Evolutionary conservation across 2,113 vertebrate genomes (phyloP).

Genomic region (Tachuris rubrigastra): DNA sequence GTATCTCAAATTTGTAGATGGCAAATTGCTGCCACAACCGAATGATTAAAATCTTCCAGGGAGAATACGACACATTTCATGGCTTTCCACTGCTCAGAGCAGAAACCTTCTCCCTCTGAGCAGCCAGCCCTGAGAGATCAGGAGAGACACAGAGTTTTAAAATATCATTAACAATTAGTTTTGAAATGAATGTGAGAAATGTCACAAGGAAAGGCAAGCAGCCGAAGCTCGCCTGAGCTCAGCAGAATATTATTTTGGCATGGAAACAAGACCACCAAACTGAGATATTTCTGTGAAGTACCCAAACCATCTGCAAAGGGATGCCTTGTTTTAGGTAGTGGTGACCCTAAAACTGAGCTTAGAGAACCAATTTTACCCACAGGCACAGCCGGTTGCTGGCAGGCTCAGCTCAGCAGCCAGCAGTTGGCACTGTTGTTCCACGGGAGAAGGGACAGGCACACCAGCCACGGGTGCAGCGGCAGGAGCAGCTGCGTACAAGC

Average conservation of each 20-base stretch:
- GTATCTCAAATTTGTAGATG: neutral
- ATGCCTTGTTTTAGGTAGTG: neutral
- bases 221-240: neutral
- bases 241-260: neutral
- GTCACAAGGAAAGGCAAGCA: fast-evolving
- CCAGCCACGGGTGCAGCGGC: neutral
- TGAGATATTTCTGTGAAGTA: fast-evolving
- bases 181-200: neutral
- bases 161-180: neutral
- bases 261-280: neutral
- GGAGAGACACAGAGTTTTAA: neutral
- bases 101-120: neutral
- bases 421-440: slow-evolving; percentile 62
- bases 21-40: neutral
- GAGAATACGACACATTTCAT: fast-evolving
- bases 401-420: neutral
- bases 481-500: neutral
- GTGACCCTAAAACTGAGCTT: fast-evolving
- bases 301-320: neutral
- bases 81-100: neutral
- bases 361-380: too few relatives aligned
- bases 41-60: neutral
- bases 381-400: fast-evolving
- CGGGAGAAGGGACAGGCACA: neutral
- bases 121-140: neutral